phyloP scores from a whole-genome alignment of 2,888 invertebrate species.

The Drosophila peninsularis region DNA sequence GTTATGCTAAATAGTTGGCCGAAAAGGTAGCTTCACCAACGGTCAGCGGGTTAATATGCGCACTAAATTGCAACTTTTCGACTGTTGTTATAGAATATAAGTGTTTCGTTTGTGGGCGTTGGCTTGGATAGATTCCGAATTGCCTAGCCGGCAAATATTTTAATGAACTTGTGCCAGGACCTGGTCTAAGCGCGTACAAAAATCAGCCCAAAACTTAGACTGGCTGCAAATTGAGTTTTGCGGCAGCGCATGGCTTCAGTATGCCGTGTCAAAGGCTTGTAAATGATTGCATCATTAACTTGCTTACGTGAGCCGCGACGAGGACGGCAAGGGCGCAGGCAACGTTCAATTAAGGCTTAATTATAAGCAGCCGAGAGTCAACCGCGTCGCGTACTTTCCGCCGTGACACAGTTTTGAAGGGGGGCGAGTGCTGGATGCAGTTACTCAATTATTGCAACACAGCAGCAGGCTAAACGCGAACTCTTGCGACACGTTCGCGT shows the following conservation, averaged over 20 bases:
- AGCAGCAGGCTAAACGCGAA: background rate
- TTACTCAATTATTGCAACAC: slow-evolving; percentile 58
- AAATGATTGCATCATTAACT: slow-evolving; percentile 76
- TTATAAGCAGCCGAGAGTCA: slow-evolving; percentile 55
- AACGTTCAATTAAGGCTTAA: slow-evolving; percentile 70
- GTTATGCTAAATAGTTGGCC: slow-evolving; percentile 73
- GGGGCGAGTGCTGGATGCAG: slow-evolving; percentile 8
- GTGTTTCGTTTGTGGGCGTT: slow-evolving; percentile 40
- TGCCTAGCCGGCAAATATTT: slow-evolving; percentile 35
- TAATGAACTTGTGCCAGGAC: slow-evolving; percentile 52
- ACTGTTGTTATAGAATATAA: slow-evolving; percentile 61
- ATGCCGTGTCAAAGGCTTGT: slow-evolving; percentile 69
- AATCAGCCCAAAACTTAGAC: slow-evolving; percentile 40
- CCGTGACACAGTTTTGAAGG: slow-evolving; percentile 42
- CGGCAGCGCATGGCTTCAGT: slow-evolving; percentile 18
- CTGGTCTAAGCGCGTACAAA: slow-evolving; percentile 7
- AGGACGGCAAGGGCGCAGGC: slow-evolving; percentile 17
- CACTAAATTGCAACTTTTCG: slow-evolving; percentile 67
- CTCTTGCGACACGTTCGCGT: slow-evolving; percentile 4
- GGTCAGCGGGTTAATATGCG: slow-evolving; percentile 61
- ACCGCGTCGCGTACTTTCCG: slow-evolving; percentile 44
- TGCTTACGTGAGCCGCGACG: slow-evolving; percentile 54
- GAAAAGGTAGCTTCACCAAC: slow-evolving; percentile 52
- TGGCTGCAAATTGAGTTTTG: slow-evolving; percentile 35
- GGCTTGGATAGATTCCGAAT: slow-evolving; percentile 12